A percentile compares a stretch with the other conserved stretches of the same genome.
These are phyloP conservation scores for Pelobates fuscus DNA, from an alignment of 2,113 vertebrate species.

Conservation along the genomic window DNA sequence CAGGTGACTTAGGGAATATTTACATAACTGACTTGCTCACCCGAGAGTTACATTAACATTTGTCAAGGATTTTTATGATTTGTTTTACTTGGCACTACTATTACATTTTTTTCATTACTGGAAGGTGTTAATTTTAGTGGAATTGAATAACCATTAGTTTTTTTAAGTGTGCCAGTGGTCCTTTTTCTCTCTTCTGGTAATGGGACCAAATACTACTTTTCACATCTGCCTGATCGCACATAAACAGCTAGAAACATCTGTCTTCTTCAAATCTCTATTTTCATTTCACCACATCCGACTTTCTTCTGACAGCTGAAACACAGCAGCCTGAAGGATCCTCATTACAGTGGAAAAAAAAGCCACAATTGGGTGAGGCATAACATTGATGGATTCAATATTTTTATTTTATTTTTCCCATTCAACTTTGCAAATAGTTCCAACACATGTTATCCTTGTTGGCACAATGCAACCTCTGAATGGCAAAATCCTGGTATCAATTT, in stretches of 20 bases:
- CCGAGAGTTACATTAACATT: slow-evolving; percentile 32
- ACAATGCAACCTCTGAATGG: slow-evolving; percentile 1
- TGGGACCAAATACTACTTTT: slow-evolving; percentile 27
- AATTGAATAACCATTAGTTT: slow-evolving; percentile 41
- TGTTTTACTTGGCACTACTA: slow-evolving; percentile 40
- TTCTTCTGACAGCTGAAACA: slow-evolving; percentile 44
- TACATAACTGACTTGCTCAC: slow-evolving; percentile 15
- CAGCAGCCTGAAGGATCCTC: slow-evolving; percentile 45
- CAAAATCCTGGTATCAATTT: slow-evolving; percentile 29
- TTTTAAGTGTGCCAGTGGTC: slow-evolving; percentile 37
- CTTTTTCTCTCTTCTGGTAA: slow-evolving; percentile 21
- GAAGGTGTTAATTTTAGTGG: slow-evolving; percentile 49
- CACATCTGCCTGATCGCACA: slow-evolving; percentile 38
- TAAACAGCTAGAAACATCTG: slow-evolving; percentile 41
- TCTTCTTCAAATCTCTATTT: slow-evolving; percentile 42
- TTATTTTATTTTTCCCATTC: slow-evolving; percentile 24
- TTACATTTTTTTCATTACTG: slow-evolving; percentile 43
- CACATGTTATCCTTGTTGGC: slow-evolving; percentile 37
- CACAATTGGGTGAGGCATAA: slow-evolving; percentile 37
- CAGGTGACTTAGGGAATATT: slow-evolving; percentile 22
- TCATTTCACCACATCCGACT: slow-evolving; percentile 47
- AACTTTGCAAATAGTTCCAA: slow-evolving; percentile 32
- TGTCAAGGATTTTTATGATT: slow-evolving; percentile 39
- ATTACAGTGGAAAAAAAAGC: slow-evolving; percentile 32
- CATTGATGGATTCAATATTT: slow-evolving; percentile 41